A percentile compares a stretch with the other conserved stretches of the same genome.
Conservation (phyloP, 2,113 vertebrate genomes). For the Nyctereutes procyonoides region DNA sequence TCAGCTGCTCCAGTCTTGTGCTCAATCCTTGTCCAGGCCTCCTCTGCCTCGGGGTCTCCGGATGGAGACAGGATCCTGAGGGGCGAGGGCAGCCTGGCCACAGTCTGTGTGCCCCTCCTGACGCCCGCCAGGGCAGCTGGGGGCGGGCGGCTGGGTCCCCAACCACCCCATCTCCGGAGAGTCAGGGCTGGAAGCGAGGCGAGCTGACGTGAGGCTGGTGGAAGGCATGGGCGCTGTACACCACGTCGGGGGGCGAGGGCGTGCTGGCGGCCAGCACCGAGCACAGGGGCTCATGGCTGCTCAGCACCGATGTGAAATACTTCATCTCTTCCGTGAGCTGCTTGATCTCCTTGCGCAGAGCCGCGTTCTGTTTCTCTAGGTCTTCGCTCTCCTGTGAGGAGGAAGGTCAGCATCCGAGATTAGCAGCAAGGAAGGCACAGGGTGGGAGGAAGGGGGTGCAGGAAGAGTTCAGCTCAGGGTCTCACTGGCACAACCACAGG, state of each 20-base stretch:
- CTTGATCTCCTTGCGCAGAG: conserved; percentile 96
- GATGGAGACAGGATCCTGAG: neutral
- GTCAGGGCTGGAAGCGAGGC: conserved; percentile 95
- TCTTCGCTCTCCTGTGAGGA: conserved; percentile 94
- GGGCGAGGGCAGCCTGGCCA: neutral
- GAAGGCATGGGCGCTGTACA: conserved; percentile 90
- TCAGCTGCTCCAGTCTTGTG: neutral
- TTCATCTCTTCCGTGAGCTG: conserved; percentile 96
- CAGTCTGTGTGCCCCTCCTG: neutral
- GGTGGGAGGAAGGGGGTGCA: fast-evolving
- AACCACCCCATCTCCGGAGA: neutral
- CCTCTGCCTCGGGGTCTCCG: neutral
- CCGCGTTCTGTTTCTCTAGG: conserved; percentile 95
- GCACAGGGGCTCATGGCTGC: conserved; percentile 94
- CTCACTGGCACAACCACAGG: neutral
- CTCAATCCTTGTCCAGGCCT: neutral
- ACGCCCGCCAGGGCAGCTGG: neutral
- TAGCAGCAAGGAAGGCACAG: neutral
- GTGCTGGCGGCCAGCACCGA: conserved; percentile 87
- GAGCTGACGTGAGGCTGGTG: conserved; percentile 92
- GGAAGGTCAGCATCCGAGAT: neutral
- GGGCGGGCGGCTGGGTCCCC: neutral
- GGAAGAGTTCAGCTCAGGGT: neutral
- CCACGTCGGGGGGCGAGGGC: conserved; percentile 88
- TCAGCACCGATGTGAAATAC: conserved; percentile 93